A percentile compares a stretch with the other conserved stretches of the same genome.
These are phyloP conservation scores for Petrocephalus sullivani DNA, from an alignment of 2,797 vertebrate genomes.

Conservation along the genomic window DNA sequence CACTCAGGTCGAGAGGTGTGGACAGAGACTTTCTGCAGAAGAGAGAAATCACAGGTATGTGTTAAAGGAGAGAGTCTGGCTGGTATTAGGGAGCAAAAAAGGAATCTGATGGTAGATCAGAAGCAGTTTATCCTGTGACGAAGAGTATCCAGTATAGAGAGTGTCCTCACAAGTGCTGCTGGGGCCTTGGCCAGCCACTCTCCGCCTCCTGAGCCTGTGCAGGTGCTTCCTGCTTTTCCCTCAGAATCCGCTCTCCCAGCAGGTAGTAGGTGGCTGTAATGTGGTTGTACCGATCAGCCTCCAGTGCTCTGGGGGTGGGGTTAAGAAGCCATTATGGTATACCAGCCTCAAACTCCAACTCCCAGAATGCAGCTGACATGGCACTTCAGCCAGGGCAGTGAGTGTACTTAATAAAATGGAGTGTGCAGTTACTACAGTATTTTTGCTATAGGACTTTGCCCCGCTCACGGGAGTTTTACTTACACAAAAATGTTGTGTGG, in stretches of 20 bases:
- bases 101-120: not conserved
- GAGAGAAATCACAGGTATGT: not conserved
- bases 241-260: conserved; percentile 61
- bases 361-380: not conserved
- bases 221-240: conserved; percentile 60
- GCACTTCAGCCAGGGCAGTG: not conserved
- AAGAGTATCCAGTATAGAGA: not conserved
- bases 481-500: no score
- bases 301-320: conserved; percentile 52
- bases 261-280: conserved; percentile 68
- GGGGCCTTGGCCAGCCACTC: conserved; percentile 44
- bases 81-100: not conserved
- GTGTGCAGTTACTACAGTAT: not conserved
- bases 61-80: not conserved
- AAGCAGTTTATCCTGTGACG: not conserved
- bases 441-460: not conserved
- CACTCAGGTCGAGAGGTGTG: conserved; percentile 34
- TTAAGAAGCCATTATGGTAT: conserved; percentile 16
- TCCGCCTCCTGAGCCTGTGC: conserved; percentile 42
- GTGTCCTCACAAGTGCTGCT: conserved; percentile 35
- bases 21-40: conserved; percentile 39
- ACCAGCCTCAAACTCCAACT: not conserved
- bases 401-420: not conserved
- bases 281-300: conserved; percentile 64
- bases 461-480: no score